Conservation (phyloP, 1,140 invertebrate genomes). For the Psilanteris sp. region DNA sequence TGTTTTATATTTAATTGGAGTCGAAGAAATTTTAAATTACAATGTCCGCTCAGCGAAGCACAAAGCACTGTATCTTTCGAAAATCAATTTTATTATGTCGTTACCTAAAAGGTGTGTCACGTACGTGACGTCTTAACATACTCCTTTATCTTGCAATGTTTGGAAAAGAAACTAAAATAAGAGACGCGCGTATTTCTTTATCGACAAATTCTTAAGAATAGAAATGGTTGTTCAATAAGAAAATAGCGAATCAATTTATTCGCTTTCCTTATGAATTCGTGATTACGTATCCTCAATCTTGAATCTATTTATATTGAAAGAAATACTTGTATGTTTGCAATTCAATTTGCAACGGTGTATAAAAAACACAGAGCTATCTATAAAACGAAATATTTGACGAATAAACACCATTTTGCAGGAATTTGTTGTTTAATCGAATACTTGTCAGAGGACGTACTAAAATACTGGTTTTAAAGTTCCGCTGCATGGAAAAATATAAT, state of each 20-base stretch:
- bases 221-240: conserved; percentile 41
- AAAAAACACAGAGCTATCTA: too few relatives aligned
- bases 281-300: conserved; percentile 9
- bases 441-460: too few relatives aligned
- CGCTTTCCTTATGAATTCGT: conserved; percentile 27
- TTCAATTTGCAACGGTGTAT: too few relatives aligned
- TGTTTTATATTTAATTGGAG: conserved; percentile 27
- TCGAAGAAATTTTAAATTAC: conserved; percentile 41
- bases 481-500: too few relatives aligned
- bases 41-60: conserved; percentile 8
- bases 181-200: conserved; percentile 48
- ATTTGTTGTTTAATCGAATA: too few relatives aligned
- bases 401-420: too few relatives aligned
- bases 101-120: conserved; percentile 49
- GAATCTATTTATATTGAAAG: not conserved
- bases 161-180: conserved; percentile 53
- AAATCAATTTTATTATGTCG: conserved; percentile 54
- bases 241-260: conserved; percentile 31
- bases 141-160: conserved; percentile 39
- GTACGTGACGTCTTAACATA: conserved; percentile 47
- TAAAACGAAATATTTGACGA: too few relatives aligned
- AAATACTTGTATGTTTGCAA: too few relatives aligned
- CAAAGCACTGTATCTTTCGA: conserved; percentile 19
- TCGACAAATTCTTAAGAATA: conserved; percentile 38
- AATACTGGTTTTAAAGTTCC: too few relatives aligned